Evolutionary conservation across 2,113 vertebrate species (phyloP).

Genomic region (Notothenia rossii): DNA sequence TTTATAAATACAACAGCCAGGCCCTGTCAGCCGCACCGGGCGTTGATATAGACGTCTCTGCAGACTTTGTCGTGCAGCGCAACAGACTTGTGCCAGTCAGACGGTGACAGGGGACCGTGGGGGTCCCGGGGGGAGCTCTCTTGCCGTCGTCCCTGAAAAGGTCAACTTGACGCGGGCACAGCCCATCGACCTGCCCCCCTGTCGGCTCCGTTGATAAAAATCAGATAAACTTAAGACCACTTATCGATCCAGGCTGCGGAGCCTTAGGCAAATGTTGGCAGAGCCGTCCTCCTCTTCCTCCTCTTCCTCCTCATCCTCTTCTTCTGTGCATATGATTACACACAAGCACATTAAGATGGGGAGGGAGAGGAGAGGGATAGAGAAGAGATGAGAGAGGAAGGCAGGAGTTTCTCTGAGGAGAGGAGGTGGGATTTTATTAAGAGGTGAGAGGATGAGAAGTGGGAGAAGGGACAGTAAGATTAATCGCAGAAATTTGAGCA

Average conservation of each 20-base stretch:
- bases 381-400: slow-evolving; percentile 18
- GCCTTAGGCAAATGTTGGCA: slow-evolving; percentile 84
- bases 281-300: slow-evolving; percentile 48
- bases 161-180: slow-evolving; percentile 99
- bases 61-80: slow-evolving; percentile 99
- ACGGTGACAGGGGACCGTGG: slow-evolving; percentile 92
- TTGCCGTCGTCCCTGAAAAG: slow-evolving; percentile 98
- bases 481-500: slow-evolving; percentile 80
- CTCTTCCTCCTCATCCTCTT: slow-evolving; percentile 31
- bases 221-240: slow-evolving; percentile 99
- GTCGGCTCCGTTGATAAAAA: slow-evolving; percentile 98
- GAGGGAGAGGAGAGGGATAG: not conserved
- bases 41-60: slow-evolving; percentile 99
- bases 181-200: slow-evolving; percentile 98
- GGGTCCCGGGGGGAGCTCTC: slow-evolving; percentile 91
- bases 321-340: slow-evolving; percentile 78
- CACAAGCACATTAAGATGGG: slow-evolving; percentile 63
- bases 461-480: slow-evolving; percentile 73
- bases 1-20: slow-evolving; percentile 99
- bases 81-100: slow-evolving; percentile 99
- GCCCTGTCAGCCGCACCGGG: slow-evolving; percentile 94
- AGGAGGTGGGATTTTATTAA: slow-evolving; percentile 59
- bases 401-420: slow-evolving; percentile 49
- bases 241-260: slow-evolving; percentile 82
- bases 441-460: slow-evolving; percentile 75